These are phyloP conservation scores for Chalcosyrphus nemorum DNA, from an alignment of 2,888 invertebrate genomes.

Conservation along the genomic window DNA sequence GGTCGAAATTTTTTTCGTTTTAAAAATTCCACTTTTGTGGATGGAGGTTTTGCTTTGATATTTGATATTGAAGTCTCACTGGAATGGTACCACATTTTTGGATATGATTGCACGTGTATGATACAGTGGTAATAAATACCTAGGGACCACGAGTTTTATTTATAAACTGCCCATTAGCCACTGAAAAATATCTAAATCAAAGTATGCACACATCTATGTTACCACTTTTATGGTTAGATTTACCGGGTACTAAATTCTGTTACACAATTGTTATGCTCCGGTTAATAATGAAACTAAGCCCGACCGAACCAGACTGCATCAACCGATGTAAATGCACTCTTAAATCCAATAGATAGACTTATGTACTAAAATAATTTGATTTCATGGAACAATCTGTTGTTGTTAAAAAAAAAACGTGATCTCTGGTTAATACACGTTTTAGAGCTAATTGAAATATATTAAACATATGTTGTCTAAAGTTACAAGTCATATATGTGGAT, in stretches of 20 bases:
- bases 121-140: too few species aligned
- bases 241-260: neutral
- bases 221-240: neutral
- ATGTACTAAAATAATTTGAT: neutral
- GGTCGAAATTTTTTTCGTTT: too few species aligned
- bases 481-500: constrained; percentile 31
- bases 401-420: neutral
- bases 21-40: too few species aligned
- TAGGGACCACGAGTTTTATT: too few species aligned
- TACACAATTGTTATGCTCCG: neutral
- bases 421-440: neutral
- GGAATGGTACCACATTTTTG: too few species aligned
- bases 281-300: neutral
- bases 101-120: too few species aligned
- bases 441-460: constrained; percentile 45
- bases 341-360: neutral
- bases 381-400: neutral
- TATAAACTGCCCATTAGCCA: too few species aligned
- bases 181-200: too few species aligned
- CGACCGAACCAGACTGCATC: neutral
- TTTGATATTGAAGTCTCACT: too few species aligned
- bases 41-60: too few species aligned
- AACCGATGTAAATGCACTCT: neutral
- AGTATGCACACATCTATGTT: too few species aligned
- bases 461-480: constrained; percentile 32